phyloP scores from a whole-genome alignment of 2,888 invertebrate species.

The Tricholauxania praeusta region DNA sequence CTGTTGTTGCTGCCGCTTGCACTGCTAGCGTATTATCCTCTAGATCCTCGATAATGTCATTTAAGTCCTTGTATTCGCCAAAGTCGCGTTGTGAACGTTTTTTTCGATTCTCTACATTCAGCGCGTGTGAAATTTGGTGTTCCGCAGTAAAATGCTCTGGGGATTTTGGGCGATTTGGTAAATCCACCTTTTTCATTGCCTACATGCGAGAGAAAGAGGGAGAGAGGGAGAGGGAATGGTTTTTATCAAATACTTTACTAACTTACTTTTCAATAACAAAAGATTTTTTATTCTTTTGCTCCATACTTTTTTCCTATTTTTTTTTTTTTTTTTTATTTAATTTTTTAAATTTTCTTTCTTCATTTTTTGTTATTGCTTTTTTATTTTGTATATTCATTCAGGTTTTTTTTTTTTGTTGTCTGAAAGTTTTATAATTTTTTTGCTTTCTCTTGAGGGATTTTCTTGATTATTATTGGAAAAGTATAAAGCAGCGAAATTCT shows the following conservation, averaged over 20 bases:
- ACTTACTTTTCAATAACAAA: neutral
- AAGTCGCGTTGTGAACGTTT: constrained; percentile 57
- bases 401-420: neutral
- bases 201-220: constrained; percentile 44
- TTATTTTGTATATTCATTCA: neutral
- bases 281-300: neutral
- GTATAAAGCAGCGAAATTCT: too few relatives aligned
- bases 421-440: neutral
- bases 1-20: constrained; percentile 29
- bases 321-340: neutral
- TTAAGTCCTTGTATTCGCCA: constrained; percentile 54
- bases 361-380: neutral
- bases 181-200: constrained; percentile 56
- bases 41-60: constrained; percentile 59
- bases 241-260: too few relatives aligned
- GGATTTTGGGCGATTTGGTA: constrained; percentile 53
- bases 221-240: neutral
- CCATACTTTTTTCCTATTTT: neutral
- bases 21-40: constrained; percentile 55
- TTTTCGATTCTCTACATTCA: constrained; percentile 53
- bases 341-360: neutral
- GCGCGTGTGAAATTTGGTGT: constrained; percentile 37
- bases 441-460: neutral
- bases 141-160: constrained; percentile 29
- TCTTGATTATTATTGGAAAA: too few relatives aligned